Conservation (phyloP, 2,113 vertebrate species). For the Phaethon lepturus region DNA sequence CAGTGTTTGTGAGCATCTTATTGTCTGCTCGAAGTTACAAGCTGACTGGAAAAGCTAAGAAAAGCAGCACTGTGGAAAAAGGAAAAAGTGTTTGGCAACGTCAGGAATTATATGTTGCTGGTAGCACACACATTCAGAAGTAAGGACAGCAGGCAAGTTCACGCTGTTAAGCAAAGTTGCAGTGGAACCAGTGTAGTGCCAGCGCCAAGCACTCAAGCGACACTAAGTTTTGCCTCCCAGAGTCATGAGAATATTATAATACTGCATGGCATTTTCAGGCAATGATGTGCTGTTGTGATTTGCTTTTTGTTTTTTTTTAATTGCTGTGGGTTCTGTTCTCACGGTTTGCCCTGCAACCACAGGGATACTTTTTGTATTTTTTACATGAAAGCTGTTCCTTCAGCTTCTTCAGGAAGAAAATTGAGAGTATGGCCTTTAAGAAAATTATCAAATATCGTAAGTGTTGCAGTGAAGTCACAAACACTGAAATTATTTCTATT, state of each 20-base stretch:
- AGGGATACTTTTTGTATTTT: slow-evolving; percentile 11
- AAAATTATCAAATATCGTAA: background rate
- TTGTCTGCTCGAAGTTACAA: slow-evolving; percentile 25
- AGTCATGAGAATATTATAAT: background rate
- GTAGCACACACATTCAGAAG: background rate
- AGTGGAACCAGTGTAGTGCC: background rate
- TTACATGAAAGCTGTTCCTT: slow-evolving; percentile 13
- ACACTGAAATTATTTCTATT: background rate
- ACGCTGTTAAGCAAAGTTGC: background rate
- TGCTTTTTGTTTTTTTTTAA: slow-evolving; percentile 21
- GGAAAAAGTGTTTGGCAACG: background rate
- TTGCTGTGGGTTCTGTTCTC: slow-evolving; percentile 39
- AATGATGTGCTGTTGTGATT: background rate
- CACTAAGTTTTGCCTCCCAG: background rate
- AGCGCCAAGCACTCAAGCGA: background rate
- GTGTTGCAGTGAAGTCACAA: slow-evolving; percentile 26
- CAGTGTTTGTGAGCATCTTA: background rate
- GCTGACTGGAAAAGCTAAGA: background rate
- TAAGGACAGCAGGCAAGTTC: background rate
- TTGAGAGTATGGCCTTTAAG: background rate
- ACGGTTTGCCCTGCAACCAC: slow-evolving; percentile 19
- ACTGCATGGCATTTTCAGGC: background rate
- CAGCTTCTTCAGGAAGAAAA: background rate
- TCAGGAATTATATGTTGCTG: background rate
- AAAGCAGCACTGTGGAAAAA: background rate